Conservation (phyloP, 1,140 invertebrate species). For the Monochamus saltuarius region DNA sequence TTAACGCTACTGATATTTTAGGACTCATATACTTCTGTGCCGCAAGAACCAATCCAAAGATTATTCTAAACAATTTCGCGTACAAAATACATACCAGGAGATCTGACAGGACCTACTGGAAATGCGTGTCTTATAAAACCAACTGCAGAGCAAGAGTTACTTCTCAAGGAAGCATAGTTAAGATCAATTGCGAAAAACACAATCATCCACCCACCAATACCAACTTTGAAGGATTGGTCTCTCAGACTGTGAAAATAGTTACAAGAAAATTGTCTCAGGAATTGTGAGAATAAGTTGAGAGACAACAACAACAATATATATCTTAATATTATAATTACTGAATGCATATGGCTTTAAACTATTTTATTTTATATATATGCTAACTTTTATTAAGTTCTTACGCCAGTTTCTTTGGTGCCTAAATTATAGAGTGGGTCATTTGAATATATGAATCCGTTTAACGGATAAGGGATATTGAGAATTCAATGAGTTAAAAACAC, state of each 20-base stretch:
- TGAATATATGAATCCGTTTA: no score
- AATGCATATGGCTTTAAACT: no score
- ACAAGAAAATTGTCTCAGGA: no score
- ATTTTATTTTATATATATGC: no score
- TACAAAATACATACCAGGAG: constrained; percentile 26
- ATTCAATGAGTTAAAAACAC: no score
- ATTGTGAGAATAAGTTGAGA: no score
- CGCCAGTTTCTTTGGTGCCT: no score
- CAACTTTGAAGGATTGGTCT: constrained; percentile 23
- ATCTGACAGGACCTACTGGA: constrained; percentile 35
- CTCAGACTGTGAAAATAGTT: constrained; percentile 5
- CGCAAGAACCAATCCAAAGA: constrained; percentile 35
- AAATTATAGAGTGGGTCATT: no score
- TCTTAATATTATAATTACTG: no score
- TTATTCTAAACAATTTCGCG: constrained; percentile 35
- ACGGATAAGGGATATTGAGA: no score
- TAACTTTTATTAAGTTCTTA: no score
- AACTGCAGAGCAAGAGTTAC: constrained; percentile 35
- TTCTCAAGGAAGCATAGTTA: constrained; percentile 24
- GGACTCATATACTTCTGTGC: constrained; percentile 33
- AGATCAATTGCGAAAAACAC: constrained; percentile 28
- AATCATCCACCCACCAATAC: constrained; percentile 30
- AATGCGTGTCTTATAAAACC: constrained; percentile 31
- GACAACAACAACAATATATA: no score
- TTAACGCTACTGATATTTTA: constrained; percentile 9